These are phyloP conservation scores for Embiotoca jacksoni DNA, from an alignment of 2,113 vertebrate species.

Conservation along the genomic window DNA sequence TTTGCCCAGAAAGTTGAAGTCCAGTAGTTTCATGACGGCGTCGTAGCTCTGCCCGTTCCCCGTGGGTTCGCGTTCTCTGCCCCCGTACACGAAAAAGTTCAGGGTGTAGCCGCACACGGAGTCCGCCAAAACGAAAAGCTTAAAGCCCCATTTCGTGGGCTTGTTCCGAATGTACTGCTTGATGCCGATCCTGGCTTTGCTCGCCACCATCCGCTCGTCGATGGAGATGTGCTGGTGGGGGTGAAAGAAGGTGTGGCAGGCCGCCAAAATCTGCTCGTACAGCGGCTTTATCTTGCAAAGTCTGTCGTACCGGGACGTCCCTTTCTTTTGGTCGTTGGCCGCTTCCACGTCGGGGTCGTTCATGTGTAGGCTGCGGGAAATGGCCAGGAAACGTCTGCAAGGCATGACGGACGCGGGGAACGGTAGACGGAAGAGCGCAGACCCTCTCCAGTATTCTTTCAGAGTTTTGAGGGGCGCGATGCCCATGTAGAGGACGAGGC, in stretches of 20 bases:
- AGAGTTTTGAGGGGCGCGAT: conserved; percentile 64
- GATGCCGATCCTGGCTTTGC: conserved; percentile 55
- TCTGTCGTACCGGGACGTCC: conserved; percentile 56
- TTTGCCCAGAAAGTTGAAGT: conserved; percentile 63
- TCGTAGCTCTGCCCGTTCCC: conserved; percentile 65
- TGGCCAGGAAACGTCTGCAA: conserved; percentile 53
- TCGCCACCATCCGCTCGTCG: conserved; percentile 76
- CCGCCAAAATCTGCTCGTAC: conserved; percentile 67
- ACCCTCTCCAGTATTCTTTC: conserved; percentile 66
- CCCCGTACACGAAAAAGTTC: conserved; percentile 74
- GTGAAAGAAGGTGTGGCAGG: conserved; percentile 70
- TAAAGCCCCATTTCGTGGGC: conserved; percentile 73
- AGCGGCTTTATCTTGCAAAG: conserved; percentile 73
- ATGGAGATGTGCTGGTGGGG: conserved; percentile 71
- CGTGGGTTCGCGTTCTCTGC: conserved; percentile 36
- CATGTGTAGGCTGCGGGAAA: conserved; percentile 62
- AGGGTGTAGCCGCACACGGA: conserved; percentile 68
- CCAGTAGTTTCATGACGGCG: conserved; percentile 68
- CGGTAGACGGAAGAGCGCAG: conserved; percentile 60
- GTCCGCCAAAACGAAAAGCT: conserved; percentile 77
- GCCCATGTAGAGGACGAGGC: conserved; percentile 73
- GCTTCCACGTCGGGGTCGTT: conserved; percentile 56
- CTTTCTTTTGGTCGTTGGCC: conserved; percentile 66
- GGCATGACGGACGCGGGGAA: conserved; percentile 71
- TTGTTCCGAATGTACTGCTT: conserved; percentile 72